A percentile compares a stretch with the other conserved stretches of the same genome.
These are phyloP conservation scores for Chloroceryle amazona DNA, from an alignment of 2,797 vertebrate species.

Conservation along the genomic window DNA sequence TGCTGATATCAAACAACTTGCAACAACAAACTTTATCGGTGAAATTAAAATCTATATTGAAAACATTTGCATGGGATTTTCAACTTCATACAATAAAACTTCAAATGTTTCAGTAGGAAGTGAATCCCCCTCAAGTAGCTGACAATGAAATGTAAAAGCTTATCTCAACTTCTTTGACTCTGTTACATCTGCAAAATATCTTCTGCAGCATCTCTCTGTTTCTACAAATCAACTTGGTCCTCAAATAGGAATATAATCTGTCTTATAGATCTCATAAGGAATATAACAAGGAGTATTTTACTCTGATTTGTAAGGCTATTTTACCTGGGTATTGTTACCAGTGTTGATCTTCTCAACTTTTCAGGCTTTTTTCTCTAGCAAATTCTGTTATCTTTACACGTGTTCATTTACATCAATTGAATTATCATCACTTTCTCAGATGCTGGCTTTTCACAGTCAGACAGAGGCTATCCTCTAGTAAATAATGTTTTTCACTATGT, in stretches of 20 bases:
- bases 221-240: background rate
- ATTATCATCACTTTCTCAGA: background rate
- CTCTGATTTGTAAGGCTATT: background rate
- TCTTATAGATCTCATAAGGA: background rate
- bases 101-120: background rate
- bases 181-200: background rate
- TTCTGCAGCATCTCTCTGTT: background rate
- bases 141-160: background rate
- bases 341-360: background rate
- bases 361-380: background rate
- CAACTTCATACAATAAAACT: background rate
- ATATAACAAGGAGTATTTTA: background rate
- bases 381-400: background rate
- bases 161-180: background rate
- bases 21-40: background rate
- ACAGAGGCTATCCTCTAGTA: background rate
- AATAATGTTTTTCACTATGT: background rate
- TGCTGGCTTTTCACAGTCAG: background rate
- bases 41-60: background rate
- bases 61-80: background rate
- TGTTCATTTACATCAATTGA: background rate
- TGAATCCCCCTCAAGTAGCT: background rate
- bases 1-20: background rate
- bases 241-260: background rate
- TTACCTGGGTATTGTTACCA: background rate